These are phyloP conservation scores for Diorhabda carinulata DNA, from an alignment of 1,140 invertebrate genomes.

Conservation along the genomic window DNA sequence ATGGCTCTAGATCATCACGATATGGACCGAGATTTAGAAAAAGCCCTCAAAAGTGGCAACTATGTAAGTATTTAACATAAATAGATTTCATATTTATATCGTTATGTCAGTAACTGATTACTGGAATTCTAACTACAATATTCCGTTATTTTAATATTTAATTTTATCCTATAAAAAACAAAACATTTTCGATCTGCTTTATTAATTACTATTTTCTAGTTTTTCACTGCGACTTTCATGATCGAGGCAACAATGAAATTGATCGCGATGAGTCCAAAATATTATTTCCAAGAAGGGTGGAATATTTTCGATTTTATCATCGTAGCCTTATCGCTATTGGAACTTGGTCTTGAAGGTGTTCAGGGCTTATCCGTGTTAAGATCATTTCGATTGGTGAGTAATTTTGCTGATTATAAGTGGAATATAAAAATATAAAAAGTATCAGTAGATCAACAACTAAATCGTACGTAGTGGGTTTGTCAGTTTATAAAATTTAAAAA, in stretches of 20 bases:
- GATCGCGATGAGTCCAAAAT: slow-evolving; percentile 93
- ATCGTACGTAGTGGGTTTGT: too few species aligned
- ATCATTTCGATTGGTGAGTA: slow-evolving; percentile 94
- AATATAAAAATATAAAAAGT: too few species aligned
- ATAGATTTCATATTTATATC: too few species aligned
- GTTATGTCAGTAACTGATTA: too few species aligned
- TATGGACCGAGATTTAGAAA: slow-evolving; percentile 84
- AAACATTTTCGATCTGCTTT: too few species aligned
- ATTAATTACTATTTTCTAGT: slow-evolving; percentile 58
- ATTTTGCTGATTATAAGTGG: background rate
- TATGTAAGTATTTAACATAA: slow-evolving; percentile 69
- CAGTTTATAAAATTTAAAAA: too few species aligned
- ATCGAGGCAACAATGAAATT: slow-evolving; percentile 95
- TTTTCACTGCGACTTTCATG: slow-evolving; percentile 96
- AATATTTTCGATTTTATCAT: slow-evolving; percentile 99
- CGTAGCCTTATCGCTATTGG: slow-evolving; percentile 89
- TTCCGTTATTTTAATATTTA: too few species aligned
- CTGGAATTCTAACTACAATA: too few species aligned
- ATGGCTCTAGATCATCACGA: slow-evolving; percentile 97
- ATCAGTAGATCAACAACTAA: too few species aligned
- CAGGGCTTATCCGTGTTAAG: slow-evolving; percentile 94
- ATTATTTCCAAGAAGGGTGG: slow-evolving; percentile 98
- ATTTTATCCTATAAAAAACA: background rate
- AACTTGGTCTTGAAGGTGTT: slow-evolving; percentile 88
- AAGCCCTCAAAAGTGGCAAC: slow-evolving; percentile 85